Base-by-base conservation (phyloP, 1,140 invertebrate genomes). In the Rhyzopertha dominica region DNA sequence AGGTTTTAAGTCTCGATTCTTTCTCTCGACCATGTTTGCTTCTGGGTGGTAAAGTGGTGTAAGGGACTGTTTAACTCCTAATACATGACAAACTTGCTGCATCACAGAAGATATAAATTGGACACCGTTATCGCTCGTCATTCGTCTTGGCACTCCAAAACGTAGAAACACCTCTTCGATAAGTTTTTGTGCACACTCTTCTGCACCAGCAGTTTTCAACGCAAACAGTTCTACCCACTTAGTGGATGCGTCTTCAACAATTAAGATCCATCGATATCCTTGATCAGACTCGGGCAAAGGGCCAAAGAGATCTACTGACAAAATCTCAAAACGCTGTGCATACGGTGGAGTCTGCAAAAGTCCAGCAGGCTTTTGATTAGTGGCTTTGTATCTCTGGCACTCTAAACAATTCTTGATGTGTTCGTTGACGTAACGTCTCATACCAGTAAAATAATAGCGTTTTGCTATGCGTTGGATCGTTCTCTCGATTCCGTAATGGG, bases 281-380 rank as follows among this genome's bases (percentile, higher is more conserved):
- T n/a, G n/a, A 17, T 97, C n/a, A 5, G 39, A 26, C 18, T 22
- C 26, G 10, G 25, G 45, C 4, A 44, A 28, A 8, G 38, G 45
- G 29, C 38, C 23, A 24, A 54, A 25, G 18, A 34, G 37, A 39
- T 61, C 57, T 1, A 59, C 30, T 53, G 56, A 59, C 59, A 51
- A 51, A 44, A 45, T 53, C 49, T 44, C 51, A 54, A 54, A 56
- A 14, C 54, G 92, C 26, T 46, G 29, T 10, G 24, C 29, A 8
- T 30, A 7, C 2, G 35, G 28, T 1, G 48, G 35, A 1, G 54
- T 51, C 31, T 53, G 57, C 12, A 55, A 36, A n/a, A 59, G 34
- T 1, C 46, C 52, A 14, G 48, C 36, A 5, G 57, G 45, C 44
- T 52, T 59, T 7, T 14, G 14, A 43, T 46, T 29, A 4, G 38